Base-by-base conservation (phyloP, 2,888 invertebrate species). In the Idaea dimidiata region DNA sequence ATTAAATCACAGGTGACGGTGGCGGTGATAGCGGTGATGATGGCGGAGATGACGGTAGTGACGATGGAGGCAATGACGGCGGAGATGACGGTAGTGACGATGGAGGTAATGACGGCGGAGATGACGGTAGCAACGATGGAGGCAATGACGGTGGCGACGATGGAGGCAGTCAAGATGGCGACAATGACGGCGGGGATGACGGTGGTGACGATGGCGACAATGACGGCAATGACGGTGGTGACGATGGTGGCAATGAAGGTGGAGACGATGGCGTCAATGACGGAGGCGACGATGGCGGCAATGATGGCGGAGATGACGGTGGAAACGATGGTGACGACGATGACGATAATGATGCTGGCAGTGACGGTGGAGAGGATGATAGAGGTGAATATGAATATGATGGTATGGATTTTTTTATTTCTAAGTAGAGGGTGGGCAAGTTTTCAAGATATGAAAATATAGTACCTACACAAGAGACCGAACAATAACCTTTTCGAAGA, bases 111-210 rank as follows among this genome's bases (percentile, higher is more conserved):
- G 57, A 43, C 3, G 54, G 53, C 10, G 59, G 24, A 7, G 57
- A 24, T 57, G 59, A 43, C 1, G 53, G n/a, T 16, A 31, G 17
- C 8, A n/a, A n/a, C n/a, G n/a, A n/a, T n/a, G n/a, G n/a, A n/a
- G n/a, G n/a, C n/a, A n/a, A n/a, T n/a, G 32, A 18, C 14, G 59
- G 17, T 56, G 61, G 31, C 6, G 32, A n/a, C 32, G 59, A 54
- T n/a, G 53, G 43, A 10, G 60, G 32, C n/a, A 56, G 17, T 55
- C n/a, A 10, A 24, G 57, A 14, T 17, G 57, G 53, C 16, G 54
- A n/a, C 1, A n/a, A 24, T n/a, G 59, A 16, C 8, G 57, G 43
- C 53, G 59, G 53, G 0, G 53, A 17, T 7, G 54, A 10, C 6
- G 32, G 32, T 18, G 61, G 43, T 53, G 61, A 33, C 4, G 32